Conservation (phyloP, 2,888 invertebrate species). For the Drosophila nigricruria region DNA sequence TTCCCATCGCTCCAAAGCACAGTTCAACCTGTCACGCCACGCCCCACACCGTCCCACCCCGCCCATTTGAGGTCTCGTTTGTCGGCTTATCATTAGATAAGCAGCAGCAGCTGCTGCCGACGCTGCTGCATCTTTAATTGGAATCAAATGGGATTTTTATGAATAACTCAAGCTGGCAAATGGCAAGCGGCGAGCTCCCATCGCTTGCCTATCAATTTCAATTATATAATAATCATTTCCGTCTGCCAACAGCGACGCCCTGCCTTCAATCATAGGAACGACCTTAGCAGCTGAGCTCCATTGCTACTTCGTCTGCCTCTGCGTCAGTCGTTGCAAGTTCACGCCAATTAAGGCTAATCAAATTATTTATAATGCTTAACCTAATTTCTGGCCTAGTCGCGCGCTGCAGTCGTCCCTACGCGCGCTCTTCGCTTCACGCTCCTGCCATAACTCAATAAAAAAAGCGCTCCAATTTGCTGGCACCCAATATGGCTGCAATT, state of each 20-base stretch:
- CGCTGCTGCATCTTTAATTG: slow-evolving; percentile 80
- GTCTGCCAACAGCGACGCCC: slow-evolving; percentile 52
- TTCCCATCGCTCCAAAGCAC: slow-evolving; percentile 11
- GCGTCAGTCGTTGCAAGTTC: slow-evolving; percentile 59
- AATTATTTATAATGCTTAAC: slow-evolving; percentile 84
- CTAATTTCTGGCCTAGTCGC: slow-evolving; percentile 76
- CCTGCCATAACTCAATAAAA: slow-evolving; percentile 67
- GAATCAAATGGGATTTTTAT: slow-evolving; percentile 71
- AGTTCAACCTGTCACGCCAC: not conserved
- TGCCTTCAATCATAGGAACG: slow-evolving; percentile 64
- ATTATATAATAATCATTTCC: slow-evolving; percentile 79
- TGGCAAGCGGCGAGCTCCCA: slow-evolving; percentile 29
- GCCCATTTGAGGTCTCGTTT: slow-evolving; percentile 36
- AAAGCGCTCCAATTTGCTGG: slow-evolving; percentile 63
- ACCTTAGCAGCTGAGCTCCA: slow-evolving; percentile 22
- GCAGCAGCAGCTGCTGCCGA: slow-evolving; percentile 55
- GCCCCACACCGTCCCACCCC: not conserved
- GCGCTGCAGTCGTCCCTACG: slow-evolving; percentile 9
- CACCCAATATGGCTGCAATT: slow-evolving; percentile 49
- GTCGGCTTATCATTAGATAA: slow-evolving; percentile 62
- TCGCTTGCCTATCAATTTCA: slow-evolving; percentile 74
- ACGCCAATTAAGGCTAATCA: slow-evolving; percentile 83
- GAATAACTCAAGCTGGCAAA: slow-evolving; percentile 69
- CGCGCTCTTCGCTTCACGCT: not conserved
- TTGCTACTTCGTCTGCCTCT: not conserved